phyloP scores from a whole-genome alignment of 2,113 vertebrate genomes.

The Axis porcinus region DNA sequence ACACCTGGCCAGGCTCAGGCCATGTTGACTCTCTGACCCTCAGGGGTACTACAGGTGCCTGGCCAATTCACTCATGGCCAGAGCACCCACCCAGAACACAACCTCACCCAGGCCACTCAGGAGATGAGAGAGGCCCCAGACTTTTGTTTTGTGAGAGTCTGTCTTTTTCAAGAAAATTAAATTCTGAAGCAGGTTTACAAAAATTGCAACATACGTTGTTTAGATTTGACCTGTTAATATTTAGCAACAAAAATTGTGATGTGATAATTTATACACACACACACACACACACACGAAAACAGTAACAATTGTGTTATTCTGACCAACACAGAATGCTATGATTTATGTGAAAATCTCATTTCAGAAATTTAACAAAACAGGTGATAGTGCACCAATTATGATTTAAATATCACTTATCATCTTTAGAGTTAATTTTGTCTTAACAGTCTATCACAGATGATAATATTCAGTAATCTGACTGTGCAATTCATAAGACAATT shows the following conservation, averaged over 20 bases:
- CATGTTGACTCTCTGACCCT: background rate
- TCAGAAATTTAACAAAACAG: background rate
- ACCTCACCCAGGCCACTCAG: background rate
- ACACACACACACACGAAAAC: background rate
- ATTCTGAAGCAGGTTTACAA: background rate
- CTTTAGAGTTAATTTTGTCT: background rate
- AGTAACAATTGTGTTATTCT: background rate
- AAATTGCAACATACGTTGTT: background rate
- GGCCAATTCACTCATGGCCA: background rate
- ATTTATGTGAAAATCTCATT: background rate
- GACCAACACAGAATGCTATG: background rate
- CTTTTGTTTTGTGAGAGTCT: background rate
- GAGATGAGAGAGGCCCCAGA: background rate
- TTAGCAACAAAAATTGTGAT: background rate
- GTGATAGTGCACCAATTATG: background rate
- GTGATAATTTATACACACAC: background rate
- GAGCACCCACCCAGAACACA: background rate
- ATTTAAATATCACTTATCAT: background rate
- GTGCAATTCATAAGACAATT: background rate
- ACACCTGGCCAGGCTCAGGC: background rate
- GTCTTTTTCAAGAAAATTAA: background rate
- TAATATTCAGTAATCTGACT: background rate
- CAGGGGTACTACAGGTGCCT: background rate
- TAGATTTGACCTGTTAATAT: background rate
- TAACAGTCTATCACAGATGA: background rate